phyloP scores from a whole-genome alignment of 2,888 invertebrate genomes.

The Gasteruption jaculator region DNA sequence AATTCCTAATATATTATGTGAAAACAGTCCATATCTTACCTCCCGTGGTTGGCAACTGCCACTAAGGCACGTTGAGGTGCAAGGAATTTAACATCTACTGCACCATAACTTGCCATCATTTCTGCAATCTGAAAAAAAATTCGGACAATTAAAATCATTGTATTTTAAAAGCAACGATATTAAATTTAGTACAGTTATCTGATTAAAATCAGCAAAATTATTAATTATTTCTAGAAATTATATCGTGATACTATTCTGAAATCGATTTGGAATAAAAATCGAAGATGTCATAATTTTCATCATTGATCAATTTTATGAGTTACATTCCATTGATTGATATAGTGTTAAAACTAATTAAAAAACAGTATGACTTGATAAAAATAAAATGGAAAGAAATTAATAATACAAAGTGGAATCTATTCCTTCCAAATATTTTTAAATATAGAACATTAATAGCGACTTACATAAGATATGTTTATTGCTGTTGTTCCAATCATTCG shows the following conservation, averaged over 20 bases:
- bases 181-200: too few relatives aligned
- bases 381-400: constrained; percentile 3
- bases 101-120: constrained; percentile 59
- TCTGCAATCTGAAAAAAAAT: constrained; percentile 53
- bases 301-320: too few relatives aligned
- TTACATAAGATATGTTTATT: constrained; percentile 18
- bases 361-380: constrained; percentile 7
- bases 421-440: neutral
- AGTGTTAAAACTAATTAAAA: neutral
- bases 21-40: constrained; percentile 51
- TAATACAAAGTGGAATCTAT: neutral
- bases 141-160: constrained; percentile 13
- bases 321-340: too few relatives aligned
- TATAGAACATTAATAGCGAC: neutral
- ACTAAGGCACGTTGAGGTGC: constrained; percentile 56
- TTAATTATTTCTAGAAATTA: too few relatives aligned
- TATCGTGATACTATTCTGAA: too few relatives aligned
- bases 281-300: too few relatives aligned
- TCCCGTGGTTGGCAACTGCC: constrained; percentile 59
- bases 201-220: too few relatives aligned
- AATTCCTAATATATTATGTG: neutral
- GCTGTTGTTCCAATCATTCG: constrained; percentile 30
- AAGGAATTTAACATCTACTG: constrained; percentile 61
- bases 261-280: too few relatives aligned
- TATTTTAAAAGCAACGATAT: too few relatives aligned